Base-by-base conservation (phyloP, 2,797 vertebrate species). In the Eidolon dupreanum region DNA sequence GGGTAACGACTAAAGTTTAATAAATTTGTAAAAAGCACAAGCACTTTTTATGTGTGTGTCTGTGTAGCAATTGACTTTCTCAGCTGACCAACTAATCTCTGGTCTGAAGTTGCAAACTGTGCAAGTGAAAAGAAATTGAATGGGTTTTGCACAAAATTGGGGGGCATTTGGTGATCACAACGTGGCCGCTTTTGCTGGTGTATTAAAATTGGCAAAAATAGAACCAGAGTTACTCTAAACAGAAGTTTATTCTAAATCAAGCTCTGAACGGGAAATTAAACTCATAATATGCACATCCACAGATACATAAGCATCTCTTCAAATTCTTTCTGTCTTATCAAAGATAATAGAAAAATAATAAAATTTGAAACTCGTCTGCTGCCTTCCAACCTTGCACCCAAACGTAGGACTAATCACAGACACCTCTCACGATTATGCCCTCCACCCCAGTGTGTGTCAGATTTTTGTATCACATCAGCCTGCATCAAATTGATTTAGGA, bases 401-500 rank as follows among this genome's bases (percentile, higher is more conserved):
- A 5, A 11, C 2, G 28, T 10, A 19, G 28, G 31, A 0, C 16
- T 28, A n/a, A 73, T 66, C 3, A 1, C 57, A 24, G 63, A 3
- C 28, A 31, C 26, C 55, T 49, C 49, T 49, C 49, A 16, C 15
- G 15, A 49, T 43, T 3, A 22, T 16, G 19, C 51, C 57, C 61
- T 74, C 33, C 61, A 1, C 15, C 9, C 5, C 70, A 10, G 2
- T 11, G 46, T 61, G 5, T 36, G 46, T 57, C 41, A 19, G 36
- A 74, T 83, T 43, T 22, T 8, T 36, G 75, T 0, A 26, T 24
- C 20, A 0, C 51, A 77, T 71, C 43, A 33, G 57, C 73, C 73
- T 57, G 57, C 49, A 19, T 43, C 49, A 6, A 90, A 93, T 70
- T 26, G 33, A 95, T 97, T 94, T 95, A 93, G 90, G 90, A 84